These are phyloP conservation scores for Sarcoramphus papa DNA, from an alignment of 2,797 vertebrate genomes.

Conservation along the genomic window DNA sequence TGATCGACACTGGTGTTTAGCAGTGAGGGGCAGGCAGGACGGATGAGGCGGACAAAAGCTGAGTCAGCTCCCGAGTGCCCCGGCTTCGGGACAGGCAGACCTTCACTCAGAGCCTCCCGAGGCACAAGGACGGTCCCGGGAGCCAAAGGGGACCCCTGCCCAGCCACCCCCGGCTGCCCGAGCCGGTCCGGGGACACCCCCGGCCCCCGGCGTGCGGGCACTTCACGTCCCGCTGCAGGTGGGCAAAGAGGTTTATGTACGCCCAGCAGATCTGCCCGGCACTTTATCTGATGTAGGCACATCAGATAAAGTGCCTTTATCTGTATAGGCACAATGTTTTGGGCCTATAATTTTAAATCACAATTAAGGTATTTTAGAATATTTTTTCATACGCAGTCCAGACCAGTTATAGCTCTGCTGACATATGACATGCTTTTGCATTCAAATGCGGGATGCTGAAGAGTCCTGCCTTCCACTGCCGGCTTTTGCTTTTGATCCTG, in stretches of 20 bases:
- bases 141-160: not conserved
- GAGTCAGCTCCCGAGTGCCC: not conserved
- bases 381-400: not conserved
- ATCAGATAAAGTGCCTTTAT: no score
- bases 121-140: not conserved
- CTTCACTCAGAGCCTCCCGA: accelerated
- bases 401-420: not conserved
- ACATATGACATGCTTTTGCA: not conserved
- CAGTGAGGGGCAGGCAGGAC: not conserved
- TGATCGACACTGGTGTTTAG: no score
- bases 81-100: not conserved
- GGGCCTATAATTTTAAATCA: not conserved
- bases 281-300: not conserved
- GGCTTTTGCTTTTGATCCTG: not conserved
- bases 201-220: accelerated
- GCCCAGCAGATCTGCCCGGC: not conserved
- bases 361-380: not conserved
- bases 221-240: not conserved
- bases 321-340: not conserved
- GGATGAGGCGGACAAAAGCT: not conserved
- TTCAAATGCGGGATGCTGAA: not conserved
- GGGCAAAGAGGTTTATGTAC: not conserved
- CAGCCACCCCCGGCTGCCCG: not conserved
- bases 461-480: not conserved
- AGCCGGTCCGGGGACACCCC: not conserved